Base-by-base conservation (phyloP, 2,888 invertebrate species). In the Shargacucullia verbasci region DNA sequence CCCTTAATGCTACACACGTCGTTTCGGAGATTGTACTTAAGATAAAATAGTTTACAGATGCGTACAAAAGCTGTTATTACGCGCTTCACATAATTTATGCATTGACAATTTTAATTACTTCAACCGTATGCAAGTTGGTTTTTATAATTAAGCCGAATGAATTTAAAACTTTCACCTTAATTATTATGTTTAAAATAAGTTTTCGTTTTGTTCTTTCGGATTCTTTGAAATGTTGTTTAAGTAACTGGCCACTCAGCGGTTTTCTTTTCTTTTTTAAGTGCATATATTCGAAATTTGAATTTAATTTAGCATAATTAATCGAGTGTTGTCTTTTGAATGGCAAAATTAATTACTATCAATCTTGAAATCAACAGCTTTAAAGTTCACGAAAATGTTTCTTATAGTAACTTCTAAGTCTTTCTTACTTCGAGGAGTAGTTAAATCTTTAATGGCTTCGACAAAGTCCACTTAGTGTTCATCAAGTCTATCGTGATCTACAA, bases 41-140 rank as follows among this genome's bases (percentile, higher is more conserved):
- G 86, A 87, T 90, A 85, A 88, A 86, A 86, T 86, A 88, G 84
- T 86, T 86, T 82, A 90, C 86, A 87, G 86, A 89, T 84, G 88
- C 73, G 80, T 81, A 76, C 73, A 73, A 79, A 83, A 81, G 82
- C 85, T 84, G 82, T 90, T 86, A 88, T 89, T 88, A 86, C 76
- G 72, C 77, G 80, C 79, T 81, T 80, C 75, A 78, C 68, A 79
- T 89, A 87, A 91, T 89, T 88, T 91, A 91, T 90, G 84, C 86
- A 85, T 88, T 85, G 84, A 83, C 83, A 84, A 76, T 83, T 81
- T 79, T 87, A 85, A 87, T 87, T 86, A 86, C 82, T 75, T 76
- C 80, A 82, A 84, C 75, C 80, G 82, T 79, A 82, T 83, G 82
- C 83, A 79, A 78, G 82, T 83, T 82, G 80, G 84, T 85, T 85